phyloP scores from a whole-genome alignment of 2,888 invertebrate species.

The Podotricha telesiphe region DNA sequence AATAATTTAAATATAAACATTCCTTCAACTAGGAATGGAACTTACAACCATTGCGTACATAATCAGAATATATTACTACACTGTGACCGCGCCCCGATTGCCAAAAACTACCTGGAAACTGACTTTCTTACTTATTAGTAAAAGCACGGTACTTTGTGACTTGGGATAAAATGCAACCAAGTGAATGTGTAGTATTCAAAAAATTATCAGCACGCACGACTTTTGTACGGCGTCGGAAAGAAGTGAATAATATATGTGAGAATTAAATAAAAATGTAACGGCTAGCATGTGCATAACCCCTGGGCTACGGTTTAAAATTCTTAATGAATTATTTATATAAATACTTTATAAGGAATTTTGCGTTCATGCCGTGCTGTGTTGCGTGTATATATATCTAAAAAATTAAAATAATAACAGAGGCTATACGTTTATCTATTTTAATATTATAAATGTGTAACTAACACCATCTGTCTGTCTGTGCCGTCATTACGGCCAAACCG shows the following conservation, averaged over 20 bases:
- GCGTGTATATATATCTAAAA: slow-evolving; percentile 3
- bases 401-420: slow-evolving; percentile 4
- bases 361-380: slow-evolving; percentile 3
- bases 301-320: slow-evolving; percentile 7
- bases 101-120: not conserved
- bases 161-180: slow-evolving; percentile 12
- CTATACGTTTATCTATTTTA: not conserved
- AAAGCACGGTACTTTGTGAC: not conserved
- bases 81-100: too few species aligned
- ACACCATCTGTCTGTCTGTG: too few species aligned
- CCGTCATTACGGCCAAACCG: too few species aligned
- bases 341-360: slow-evolving; percentile 2
- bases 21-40: too few species aligned
- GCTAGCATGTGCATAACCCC: slow-evolving; percentile 2
- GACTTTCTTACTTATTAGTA: slow-evolving; percentile 7
- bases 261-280: slow-evolving; percentile 16
- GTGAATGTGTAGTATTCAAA: slow-evolving; percentile 5
- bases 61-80: too few species aligned
- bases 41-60: too few species aligned
- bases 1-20: too few species aligned
- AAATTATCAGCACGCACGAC: slow-evolving; percentile 18
- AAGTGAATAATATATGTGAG: slow-evolving; percentile 16
- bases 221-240: not conserved
- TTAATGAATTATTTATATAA: slow-evolving; percentile 21
- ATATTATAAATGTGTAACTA: too few species aligned